phyloP scores from a whole-genome alignment of 1,140 invertebrate species.

The Leptinotarsa lineolata region DNA sequence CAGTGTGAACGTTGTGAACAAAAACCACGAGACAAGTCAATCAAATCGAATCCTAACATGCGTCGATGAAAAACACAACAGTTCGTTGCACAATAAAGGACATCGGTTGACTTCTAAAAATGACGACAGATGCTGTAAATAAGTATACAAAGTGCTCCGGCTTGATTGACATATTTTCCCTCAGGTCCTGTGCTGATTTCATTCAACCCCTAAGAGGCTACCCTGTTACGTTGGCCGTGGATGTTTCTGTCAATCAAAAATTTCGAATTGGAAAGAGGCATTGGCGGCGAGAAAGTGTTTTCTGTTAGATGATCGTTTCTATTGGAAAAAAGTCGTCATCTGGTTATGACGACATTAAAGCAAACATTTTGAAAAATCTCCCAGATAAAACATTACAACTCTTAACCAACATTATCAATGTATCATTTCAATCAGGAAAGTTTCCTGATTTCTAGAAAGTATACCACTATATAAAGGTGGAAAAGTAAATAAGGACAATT shows the following conservation, averaged over 20 bases:
- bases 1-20: neutral
- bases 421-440: too few species aligned
- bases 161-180: slow-evolving; percentile 47
- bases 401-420: too few species aligned
- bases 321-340: too few species aligned
- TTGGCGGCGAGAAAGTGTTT: neutral
- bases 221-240: slow-evolving; percentile 20
- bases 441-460: too few species aligned
- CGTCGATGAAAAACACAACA: slow-evolving; percentile 39
- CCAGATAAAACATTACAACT: too few species aligned
- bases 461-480: too few species aligned
- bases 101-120: slow-evolving; percentile 43
- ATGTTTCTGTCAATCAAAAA: slow-evolving; percentile 36
- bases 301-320: too few species aligned
- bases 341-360: too few species aligned
- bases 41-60: slow-evolving; percentile 38
- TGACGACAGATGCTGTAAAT: slow-evolving; percentile 46
- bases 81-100: slow-evolving; percentile 45
- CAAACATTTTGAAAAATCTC: too few species aligned
- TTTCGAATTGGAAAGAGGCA: slow-evolving; percentile 29
- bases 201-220: slow-evolving; percentile 32
- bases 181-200: slow-evolving; percentile 7
- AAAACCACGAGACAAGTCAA: slow-evolving; percentile 26
- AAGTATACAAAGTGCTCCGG: slow-evolving; percentile 40
- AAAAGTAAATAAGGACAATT: too few species aligned